Evolutionary conservation across 92 coral and sea anemone genomes (phyloP), one percentile per base, ranked within the genome.

Genomic region (Phymanthus crucifer): DNA sequence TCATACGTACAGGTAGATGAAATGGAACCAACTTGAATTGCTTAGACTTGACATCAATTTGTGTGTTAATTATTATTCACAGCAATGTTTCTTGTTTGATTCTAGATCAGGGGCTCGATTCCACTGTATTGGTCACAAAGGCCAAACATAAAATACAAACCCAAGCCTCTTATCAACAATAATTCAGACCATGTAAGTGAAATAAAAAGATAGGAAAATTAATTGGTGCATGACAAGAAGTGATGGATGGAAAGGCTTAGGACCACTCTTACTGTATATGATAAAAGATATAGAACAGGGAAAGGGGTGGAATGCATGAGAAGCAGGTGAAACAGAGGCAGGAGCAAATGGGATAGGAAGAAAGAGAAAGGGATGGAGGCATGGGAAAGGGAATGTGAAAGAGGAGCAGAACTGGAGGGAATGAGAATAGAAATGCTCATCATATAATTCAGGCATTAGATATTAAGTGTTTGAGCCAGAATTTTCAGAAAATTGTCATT

Each of bases 121-220:
- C 98, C 99, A 31, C 61, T 95, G 46, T 95, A 88, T 85, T 95
- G 99, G 99, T 90, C 99, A 1, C 99, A 95, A 72, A 78, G 99
- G 58, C 99, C 99, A 61, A 95, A 94, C 76, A 75, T 95, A 33
- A 90, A 88, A 69, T 93, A 95, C 83, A 94, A 94, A 76, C 98
- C 98, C 35, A 86, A 71, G 40, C 98, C 98, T 48, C 52, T 84
- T 35, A 82, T 94, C 72, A 89, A 83, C 79, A 74, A 75, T 37
- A 82, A 72, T 69, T 93, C 97, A 2, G 97, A 95, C 76, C 99
- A 95, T 77, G 99, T 95, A 52, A 87, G 96, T 87, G 18, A 48
- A 31, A 73, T 21, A 18, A 13, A n/a, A 40, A 32, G 23, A 32
- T 40, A 26, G 17, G 32, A 31, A 17, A 13, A 16, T n/a, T n/a